Evolutionary conservation across 2,888 invertebrate species (phyloP), one percentile per base, ranked within the genome.

Genomic region (Melipona bicolor): DNA sequence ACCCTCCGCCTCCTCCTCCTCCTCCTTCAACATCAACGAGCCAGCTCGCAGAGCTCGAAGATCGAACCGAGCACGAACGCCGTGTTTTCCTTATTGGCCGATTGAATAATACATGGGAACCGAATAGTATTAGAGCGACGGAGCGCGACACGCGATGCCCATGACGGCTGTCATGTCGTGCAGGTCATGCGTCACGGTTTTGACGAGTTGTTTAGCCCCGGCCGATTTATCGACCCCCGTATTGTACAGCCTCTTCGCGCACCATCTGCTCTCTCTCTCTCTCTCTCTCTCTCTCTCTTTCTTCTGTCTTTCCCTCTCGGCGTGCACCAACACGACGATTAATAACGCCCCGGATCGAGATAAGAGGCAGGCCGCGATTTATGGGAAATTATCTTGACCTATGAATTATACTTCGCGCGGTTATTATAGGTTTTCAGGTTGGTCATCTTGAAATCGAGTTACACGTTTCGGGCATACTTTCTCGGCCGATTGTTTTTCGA

Each of bases 91-190:
- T 88, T 87, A 90, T 90, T 90, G 87, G 83, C 76, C 81, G 91
- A 90, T 91, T 91, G 90, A 90, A 91, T 91, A 91, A 90, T 90
- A 90, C 91, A 90, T 90, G 89, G 43, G 88, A 88, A 87, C 88
- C 88, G 90, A 89, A 89, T 87, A 75, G 85, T 90, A 90, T 91
- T 87, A 85, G 88, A 88, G 79, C 84, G 90, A 83, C 84, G 71
- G 85, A 81, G 84, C 77, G 79, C 76, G 88, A 88, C 90, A 91
- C 88, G 90, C 91, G 77, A 90, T 87, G 81, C 84, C 86, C 85
- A 90, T 90, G 90, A 91, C 91, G 87, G 86, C 90, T 91, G 90
- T 88, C 91, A 88, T 88, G 90, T 90, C 84, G 86, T 71, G 84
- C 84, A 83, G 90, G 90, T 90, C 89, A 83, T 83, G 79, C 75